Evolutionary conservation across 2,797 vertebrate species (phyloP).

Genomic region (Tokudaia tokunoshimensis): DNA sequence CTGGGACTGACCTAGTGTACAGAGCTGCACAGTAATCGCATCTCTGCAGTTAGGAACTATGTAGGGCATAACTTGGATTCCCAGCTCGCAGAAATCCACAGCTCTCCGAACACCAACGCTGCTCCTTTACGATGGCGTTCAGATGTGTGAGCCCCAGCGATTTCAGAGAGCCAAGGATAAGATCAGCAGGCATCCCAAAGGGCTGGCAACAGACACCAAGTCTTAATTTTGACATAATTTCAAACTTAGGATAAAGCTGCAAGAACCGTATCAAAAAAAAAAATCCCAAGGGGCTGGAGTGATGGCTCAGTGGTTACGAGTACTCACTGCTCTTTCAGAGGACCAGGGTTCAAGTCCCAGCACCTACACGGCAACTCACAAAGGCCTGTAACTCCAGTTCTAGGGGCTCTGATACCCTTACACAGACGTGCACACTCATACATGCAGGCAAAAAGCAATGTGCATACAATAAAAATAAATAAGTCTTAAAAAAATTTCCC

Average conservation of each 20-base stretch:
- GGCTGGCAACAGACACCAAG: not conserved
- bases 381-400: not conserved
- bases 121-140: not conserved
- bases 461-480: not conserved
- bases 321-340: not conserved
- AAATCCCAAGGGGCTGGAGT: too few relatives aligned
- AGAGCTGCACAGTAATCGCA: not conserved
- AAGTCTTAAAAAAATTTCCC: not conserved
- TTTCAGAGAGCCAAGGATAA: not conserved
- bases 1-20: not conserved
- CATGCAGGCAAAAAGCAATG: not conserved
- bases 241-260: not conserved
- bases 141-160: not conserved
- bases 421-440: not conserved
- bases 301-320: not conserved
- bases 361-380: not conserved
- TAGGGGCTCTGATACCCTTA: not conserved
- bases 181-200: not conserved
- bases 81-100: not conserved
- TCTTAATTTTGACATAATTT: slow-evolving; percentile 56
- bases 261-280: not conserved
- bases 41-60: not conserved
- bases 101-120: not conserved
- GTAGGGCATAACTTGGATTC: not conserved
- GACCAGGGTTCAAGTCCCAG: not conserved